Evolutionary conservation across 2,113 vertebrate genomes (phyloP), one percentile per base, ranked within the genome.

Genomic region (Physeter macrocephalus): DNA sequence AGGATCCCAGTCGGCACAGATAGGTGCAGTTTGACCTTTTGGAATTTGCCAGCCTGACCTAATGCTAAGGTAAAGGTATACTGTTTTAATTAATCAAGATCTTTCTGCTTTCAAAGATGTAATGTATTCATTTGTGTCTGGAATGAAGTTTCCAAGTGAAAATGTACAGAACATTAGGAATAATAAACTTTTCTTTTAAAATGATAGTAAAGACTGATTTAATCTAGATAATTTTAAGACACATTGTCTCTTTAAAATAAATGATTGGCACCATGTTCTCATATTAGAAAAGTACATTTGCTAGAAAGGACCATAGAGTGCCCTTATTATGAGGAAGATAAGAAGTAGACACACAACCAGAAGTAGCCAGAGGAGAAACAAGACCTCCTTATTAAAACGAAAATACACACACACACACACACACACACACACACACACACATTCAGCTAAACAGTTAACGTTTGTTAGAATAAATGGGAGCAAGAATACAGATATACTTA

Each of bases 121-220:
- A 67, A 77, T 93, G 46, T 90, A 64, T 93, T 93, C 52, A 77
- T 94, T 94, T 97, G 77, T 96, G 72, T 97, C 85, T 94, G 93
- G 92, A 97, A 95, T 77, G 74, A 64, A 82, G 66, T 81, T 94
- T 86, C 88, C 84, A 96, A 97, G 74, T 96, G 46, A 71, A 96
- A 95, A 90, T 96, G 81, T 95, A 96, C 72, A 94, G 67, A 95
- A 66, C 10, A 67, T 36, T 88, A 90, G 75, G 39, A 88, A 90
- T 83, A 98, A 97, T 98, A 97, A 98, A 97, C 77, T 92, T 77
- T 83, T 36, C 83, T 87, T 97, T 93, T 81, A 90, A 92, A 93
- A 62, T 86, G 64, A 95, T 95, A 72, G 39, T 62, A 71, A 97
- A 75, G 34, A n/a, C 41, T 92, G 87, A 36, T 88, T 97, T 93